These are phyloP conservation scores for Helostoma temminkii DNA, from an alignment of 2,797 vertebrate genomes.

Conservation along the genomic window DNA sequence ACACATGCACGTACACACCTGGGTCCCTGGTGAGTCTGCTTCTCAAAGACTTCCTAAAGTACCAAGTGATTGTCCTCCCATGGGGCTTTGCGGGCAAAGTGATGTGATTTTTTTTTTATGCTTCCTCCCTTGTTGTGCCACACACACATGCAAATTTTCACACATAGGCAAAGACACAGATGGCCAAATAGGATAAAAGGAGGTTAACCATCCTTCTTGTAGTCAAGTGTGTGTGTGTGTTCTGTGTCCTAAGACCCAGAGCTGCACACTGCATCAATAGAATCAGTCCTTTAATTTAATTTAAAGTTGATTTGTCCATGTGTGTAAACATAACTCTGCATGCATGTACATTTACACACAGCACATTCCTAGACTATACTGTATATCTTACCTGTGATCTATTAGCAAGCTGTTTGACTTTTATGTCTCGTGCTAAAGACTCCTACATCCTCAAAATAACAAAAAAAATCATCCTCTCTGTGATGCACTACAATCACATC, in stretches of 20 bases:
- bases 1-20: conserved; percentile 41
- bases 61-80: conserved; percentile 59
- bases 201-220: conserved; percentile 43
- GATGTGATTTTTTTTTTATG: conserved; percentile 75
- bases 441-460: conserved; percentile 35
- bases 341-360: conserved; percentile 22
- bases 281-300: conserved; percentile 54
- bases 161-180: conserved; percentile 25
- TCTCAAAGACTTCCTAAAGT: conserved; percentile 72
- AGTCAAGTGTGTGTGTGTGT: background rate
- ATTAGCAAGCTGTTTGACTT: conserved; percentile 30
- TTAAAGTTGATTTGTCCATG: conserved; percentile 46
- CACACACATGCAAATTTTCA: conserved; percentile 13
- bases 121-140: conserved; percentile 37
- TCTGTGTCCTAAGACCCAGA: conserved; percentile 23
- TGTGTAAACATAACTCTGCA: background rate
- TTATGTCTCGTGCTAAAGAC: conserved; percentile 35
- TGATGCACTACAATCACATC: conserved; percentile 39
- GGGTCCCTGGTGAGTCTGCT: conserved; percentile 54
- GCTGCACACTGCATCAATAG: conserved; percentile 39
- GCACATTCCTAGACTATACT: background rate
- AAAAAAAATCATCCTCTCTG: conserved; percentile 38
- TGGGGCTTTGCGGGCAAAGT: conserved; percentile 62
- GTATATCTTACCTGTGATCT: background rate
- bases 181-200: conserved; percentile 60